Evolutionary conservation across 2,113 vertebrate species (phyloP), one percentile per base, ranked within the genome.

Genomic region (Theristicus caerulescens): DNA sequence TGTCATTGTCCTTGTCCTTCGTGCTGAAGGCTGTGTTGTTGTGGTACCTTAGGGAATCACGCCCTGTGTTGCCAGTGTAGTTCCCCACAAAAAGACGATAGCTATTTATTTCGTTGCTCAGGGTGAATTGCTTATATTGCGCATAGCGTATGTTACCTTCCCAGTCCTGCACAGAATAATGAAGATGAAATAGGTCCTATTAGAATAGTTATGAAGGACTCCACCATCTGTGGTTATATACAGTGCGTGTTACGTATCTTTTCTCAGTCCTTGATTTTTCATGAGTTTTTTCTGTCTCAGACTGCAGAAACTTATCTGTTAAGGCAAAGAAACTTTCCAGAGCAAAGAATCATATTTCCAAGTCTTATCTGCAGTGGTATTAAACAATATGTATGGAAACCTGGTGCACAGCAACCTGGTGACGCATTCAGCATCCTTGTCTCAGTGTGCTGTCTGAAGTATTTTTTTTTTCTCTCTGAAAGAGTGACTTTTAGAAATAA

Each of bases 21-120:
- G 99, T 99, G 98, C 99, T 99, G 98, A 99, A 99, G 98, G 99
- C 99, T 2, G 99, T 99, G 98, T 99, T 99, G 98, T 99, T 99
- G 97, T 99, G 99, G 94, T 99, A 99, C 79, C 98, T 90, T 42
- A 99, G 97, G 5, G 99, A 99, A 11, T 99, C 98, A 0, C 98
- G 93, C 6, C 98, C 99, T 0, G 98, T 99, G 6, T 98, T 98
- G 25, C 99, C 99, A 0, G 95, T 99, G 98, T 99, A 99, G 95
- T 99, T 99, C 36, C 98, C 98, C 77, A 99, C 86, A 47, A 99
- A 98, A 25, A 99, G 99, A 46, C 98, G 98, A 86, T 99, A 99
- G 98, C 99, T 99, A 94, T 99, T 99, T 2, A 99, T 46, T 49
- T 99, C 99, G 0, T 99, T 99, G 94, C 96, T 96, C 80, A 99